Evolutionary conservation across 2,888 invertebrate species (phyloP).

Genomic region (Cerastis rubricosa): DNA sequence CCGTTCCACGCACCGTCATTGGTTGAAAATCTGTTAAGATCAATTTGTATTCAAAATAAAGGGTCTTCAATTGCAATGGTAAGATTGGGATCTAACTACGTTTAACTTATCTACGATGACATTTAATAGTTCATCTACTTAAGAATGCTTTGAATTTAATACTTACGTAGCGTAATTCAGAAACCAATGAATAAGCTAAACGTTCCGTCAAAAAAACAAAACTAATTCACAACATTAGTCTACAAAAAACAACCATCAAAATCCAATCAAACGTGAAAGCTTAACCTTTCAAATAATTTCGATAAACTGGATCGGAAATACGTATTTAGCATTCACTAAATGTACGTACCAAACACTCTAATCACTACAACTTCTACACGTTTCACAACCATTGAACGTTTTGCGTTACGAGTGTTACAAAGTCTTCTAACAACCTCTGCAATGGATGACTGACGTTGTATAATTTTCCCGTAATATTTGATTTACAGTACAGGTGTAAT

Average conservation of each 20-base stretch:
- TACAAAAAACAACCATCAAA: conserved; percentile 28
- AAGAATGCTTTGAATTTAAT: background rate
- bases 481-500: conserved; percentile 36
- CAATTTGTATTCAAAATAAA: too few relatives aligned
- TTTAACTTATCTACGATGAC: too few relatives aligned
- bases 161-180: background rate
- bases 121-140: too few relatives aligned
- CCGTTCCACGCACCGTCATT: too few relatives aligned
- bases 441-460: conserved; percentile 1
- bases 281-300: conserved; percentile 47
- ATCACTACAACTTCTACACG: background rate
- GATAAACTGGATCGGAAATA: conserved; percentile 54
- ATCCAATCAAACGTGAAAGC: conserved; percentile 48
- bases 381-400: background rate
- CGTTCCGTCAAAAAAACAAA: background rate
- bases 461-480: conserved; percentile 24
- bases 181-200: background rate
- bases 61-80: too few relatives aligned
- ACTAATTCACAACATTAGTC: conserved; percentile 11
- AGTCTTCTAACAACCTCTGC: background rate
- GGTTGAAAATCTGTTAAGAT: too few relatives aligned
- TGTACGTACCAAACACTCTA: background rate
- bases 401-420: background rate
- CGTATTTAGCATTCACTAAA: conserved; percentile 52
- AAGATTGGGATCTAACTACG: too few relatives aligned